A percentile compares a stretch with the other conserved stretches of the same genome.
These are phyloP conservation scores for Coleophora flavipennella DNA, from an alignment of 2,888 invertebrate genomes.

Conservation along the genomic window DNA sequence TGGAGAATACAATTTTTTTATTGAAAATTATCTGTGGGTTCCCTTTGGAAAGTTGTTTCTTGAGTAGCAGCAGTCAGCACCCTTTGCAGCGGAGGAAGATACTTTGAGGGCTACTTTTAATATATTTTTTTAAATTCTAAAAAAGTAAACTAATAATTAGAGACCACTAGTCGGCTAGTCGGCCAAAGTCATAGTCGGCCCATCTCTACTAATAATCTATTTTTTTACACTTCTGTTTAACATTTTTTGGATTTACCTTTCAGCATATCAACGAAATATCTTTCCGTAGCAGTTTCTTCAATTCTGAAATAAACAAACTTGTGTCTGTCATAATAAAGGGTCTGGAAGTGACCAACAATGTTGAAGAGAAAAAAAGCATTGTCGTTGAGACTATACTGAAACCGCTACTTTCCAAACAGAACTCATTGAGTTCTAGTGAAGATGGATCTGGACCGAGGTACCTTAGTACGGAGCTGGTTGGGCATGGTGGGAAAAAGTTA, in stretches of 20 bases:
- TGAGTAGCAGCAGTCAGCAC: too few relatives aligned
- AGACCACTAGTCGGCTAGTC: too few relatives aligned
- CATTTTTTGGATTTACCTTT: conserved; percentile 1
- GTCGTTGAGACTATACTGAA: conserved; percentile 62
- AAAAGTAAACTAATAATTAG: too few relatives aligned
- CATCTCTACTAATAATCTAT: too few relatives aligned
- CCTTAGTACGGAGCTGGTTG: conserved; percentile 27
- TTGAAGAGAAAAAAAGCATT: conserved; percentile 60
- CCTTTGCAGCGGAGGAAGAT: too few relatives aligned
- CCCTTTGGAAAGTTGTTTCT: too few relatives aligned
- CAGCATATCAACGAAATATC: conserved; percentile 90
- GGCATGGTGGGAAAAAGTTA: conserved; percentile 32
- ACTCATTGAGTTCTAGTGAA: conserved; percentile 33
- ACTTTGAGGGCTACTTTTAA: too few relatives aligned
- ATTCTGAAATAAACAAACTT: conserved; percentile 89
- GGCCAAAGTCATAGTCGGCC: too few relatives aligned
- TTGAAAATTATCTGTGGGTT: too few relatives aligned
- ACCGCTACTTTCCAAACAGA: conserved; percentile 62
- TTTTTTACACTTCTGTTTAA: too few relatives aligned
- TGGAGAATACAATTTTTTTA: too few relatives aligned
- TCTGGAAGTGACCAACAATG: conserved; percentile 85
- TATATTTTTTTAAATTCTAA: too few relatives aligned
- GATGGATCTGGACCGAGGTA: conserved; percentile 15
- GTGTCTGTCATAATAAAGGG: conserved; percentile 87
- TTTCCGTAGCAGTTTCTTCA: conserved; percentile 88